Evolutionary conservation across 2,888 invertebrate species (phyloP), one percentile per base, ranked within the genome.

Genomic region (Lycocerus yunnanus): DNA sequence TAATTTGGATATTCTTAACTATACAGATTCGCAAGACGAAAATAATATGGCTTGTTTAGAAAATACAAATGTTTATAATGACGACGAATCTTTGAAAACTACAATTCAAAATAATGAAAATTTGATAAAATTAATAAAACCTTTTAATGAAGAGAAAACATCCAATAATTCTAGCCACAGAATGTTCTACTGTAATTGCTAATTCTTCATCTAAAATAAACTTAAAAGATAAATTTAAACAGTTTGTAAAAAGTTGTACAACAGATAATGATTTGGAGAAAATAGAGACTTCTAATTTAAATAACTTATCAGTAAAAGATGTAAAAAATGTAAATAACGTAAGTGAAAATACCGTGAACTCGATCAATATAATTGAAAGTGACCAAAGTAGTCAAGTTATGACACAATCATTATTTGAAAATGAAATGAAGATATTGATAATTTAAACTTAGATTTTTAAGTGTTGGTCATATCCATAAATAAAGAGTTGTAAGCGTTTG

Each of bases 391-490:
- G 43, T 43, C 43, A 43, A 43, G 2, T 6, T 5, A 43, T 66
- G 8, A 8, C 66, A 27, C 20, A 66, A 66, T 27, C 88, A 82
- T 88, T 89, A 77, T 89, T 89, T 85, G 89, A 89, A 81, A 88
- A 84, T 82, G 86, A 76, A 14, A 88, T 60, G 88, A 89, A 83
- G 88, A 88, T 87, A 89, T 89, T 86, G 86, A 89, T 79, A 88
- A 88, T 84, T 85, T 90, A 81, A 88, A 89, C 83, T 85, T 89
- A 78, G 77, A 78, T 69, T 73, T 78, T 58, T 78, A 72, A 74
- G 21, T n/a, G n/a, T 14, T n/a, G n/a, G n/a, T n/a, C 5, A 15
- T 8, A 9, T 1, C 3, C 1, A 0, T 18, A 18, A 20, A 63
- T n/a, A n/a, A n/a, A 63, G 18, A 60, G 10, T 60, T 15, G 2